Base-by-base conservation (phyloP, 2,888 invertebrate species). In the Cheilosia grossa region DNA sequence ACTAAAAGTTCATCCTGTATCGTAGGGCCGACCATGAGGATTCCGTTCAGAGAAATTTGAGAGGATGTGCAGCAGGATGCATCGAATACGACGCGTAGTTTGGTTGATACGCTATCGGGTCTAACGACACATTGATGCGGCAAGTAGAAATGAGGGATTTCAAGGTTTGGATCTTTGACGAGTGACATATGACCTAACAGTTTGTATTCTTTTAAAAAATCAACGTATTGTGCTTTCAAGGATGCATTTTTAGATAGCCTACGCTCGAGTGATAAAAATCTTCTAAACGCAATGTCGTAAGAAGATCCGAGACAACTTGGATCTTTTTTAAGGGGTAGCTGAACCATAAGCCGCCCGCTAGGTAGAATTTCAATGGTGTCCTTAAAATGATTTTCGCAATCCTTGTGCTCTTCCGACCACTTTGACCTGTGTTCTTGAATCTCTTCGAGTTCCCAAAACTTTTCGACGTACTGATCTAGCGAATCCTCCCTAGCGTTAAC, bases 121-220 rank as follows among this genome's bases (percentile, higher is more conserved):
- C 24, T 13, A 17, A 81, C 15, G 6, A 82, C 72, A 21, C 63
- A 77, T 13, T 82, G 73, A 70, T 82, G 86, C 5, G 82, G 70
- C 27, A 82, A 53, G 10, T 82, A 54, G 27, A 79, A 82, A 37
- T 75, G 82, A 10, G 74, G 56, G 17, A 10, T 15, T 5, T 4
- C 9, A 10, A 61, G 37, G 51, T 44, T 44, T 4, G 64, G 24
- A 24, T 61, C 30, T n/a, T 19, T 54, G 21, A 72, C 67, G 1
- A 67, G 56, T 30, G 58, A 69, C 78, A 87, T 92, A 93, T 42
- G 93, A 90, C 70, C 95, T 94, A 88, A 64, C 83, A 24, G 15
- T 51, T 82, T 51, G 24, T 87, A 86, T 47, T 87, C 82, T 30
- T 69, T 58, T 44, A 87, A 17, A 17, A 58, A 40, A 6, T 19